A percentile compares a stretch with the other conserved stretches of the same genome.
phyloP scores from a whole-genome alignment of 2,797 vertebrate species.

The Acridotheres tristis region DNA sequence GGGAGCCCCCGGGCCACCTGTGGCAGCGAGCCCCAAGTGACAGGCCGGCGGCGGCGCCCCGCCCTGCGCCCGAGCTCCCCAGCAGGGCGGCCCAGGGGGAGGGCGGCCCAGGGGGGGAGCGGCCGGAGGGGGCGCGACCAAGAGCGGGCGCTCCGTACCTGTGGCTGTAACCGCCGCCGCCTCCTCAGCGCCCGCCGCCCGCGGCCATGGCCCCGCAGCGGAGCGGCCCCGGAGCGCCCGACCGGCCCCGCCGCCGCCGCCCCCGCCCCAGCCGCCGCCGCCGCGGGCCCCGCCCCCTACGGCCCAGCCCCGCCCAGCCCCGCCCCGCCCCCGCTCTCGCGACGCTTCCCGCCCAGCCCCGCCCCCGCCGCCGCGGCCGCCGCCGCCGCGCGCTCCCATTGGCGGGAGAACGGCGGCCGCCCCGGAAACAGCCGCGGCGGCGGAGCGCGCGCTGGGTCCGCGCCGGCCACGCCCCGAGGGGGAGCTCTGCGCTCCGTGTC shows the following conservation, averaged over 20 bases:
- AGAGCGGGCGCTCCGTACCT: not conserved
- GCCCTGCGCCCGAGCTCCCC: not conserved
- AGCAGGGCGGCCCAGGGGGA: not conserved
- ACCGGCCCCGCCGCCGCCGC: not conserved
- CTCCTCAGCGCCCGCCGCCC: not conserved
- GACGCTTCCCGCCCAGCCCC: not conserved
- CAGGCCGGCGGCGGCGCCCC: not conserved
- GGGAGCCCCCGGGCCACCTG: not conserved
- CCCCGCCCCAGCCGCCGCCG: not conserved
- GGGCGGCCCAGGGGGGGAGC: no score
- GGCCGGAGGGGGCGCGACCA: not conserved
- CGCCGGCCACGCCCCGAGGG: not conserved
- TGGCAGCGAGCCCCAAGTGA: not conserved
- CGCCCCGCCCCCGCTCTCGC: not conserved
- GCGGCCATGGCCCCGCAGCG: not conserved
- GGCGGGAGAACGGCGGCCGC: not conserved
- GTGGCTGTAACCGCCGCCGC: not conserved
- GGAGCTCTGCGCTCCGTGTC: fast-evolving
- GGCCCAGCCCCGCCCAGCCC: not conserved
- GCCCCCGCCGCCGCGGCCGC: not conserved
- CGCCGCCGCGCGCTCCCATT: not conserved
- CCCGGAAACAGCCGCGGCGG: not conserved
- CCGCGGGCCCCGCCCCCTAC: not conserved
- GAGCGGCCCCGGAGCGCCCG: not conserved
- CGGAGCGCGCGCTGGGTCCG: no score